Base-by-base conservation (phyloP, 2,797 vertebrate species). In the Lophotriccus pileatus region DNA sequence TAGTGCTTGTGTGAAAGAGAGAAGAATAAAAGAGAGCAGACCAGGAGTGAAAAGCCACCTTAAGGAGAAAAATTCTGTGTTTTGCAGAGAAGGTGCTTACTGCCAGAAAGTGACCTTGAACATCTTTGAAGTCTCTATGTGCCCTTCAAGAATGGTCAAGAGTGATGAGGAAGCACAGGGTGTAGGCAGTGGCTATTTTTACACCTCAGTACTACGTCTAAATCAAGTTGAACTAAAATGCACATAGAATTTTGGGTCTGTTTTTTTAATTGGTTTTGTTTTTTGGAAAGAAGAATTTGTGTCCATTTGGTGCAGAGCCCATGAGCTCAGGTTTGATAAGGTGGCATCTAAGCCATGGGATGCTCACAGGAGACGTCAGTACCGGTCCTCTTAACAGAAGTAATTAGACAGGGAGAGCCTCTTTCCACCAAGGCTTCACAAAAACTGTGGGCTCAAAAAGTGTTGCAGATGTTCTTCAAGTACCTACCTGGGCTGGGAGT, bases 1-100 rank as follows among this genome's bases (percentile, higher is more conserved):
- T 90, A 84, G 39, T 37, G 43, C 76, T 78, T 78, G 66, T 78
- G 85, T 79, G 77, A 79, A 87, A 90, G 62, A 90, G 44, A 55
- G 6, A 30, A 34, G 47, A 89, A 63, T 89, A 69, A 90, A 93
- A 86, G 49, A 73, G 50, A 59, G 32, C 64, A 62, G 84, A 89
- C 52, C 46, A 79, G 59, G 84, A 82, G 24, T 2, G 1, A 70
- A 66, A 95, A 87, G 28, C 15, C 56, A 60, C 32, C 17, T 64
- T 70, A 84, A 89, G 56, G 34, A 84, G 64, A 60, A 84, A 84
- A 77, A 87, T 34, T 32, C 18, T 53, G 17, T 84, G 18, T 76
- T 90, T 84, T 76, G 70, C 66, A 82, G 74, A 84, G 63, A 79
- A 82, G 41, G 10, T 53, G 6, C n/a, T 74, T 66, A 53, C 76